Evolutionary conservation across 53 echinoderm and acorn worm genomes (phyloP), one percentile per base, ranked within the genome.

Genomic region (Holothuria scabra): DNA sequence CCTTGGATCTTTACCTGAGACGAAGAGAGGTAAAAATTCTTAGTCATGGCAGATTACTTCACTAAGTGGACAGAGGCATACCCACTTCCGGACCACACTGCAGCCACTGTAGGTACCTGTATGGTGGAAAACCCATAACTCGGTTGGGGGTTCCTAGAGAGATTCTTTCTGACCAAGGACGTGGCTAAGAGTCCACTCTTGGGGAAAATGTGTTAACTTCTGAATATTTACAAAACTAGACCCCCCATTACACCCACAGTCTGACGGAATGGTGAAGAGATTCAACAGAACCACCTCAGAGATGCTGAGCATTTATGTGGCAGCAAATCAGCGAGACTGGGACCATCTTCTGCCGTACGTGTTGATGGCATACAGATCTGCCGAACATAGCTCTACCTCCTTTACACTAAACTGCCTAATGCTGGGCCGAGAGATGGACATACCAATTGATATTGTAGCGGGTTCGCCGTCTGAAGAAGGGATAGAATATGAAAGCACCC

Each of bases 351-450:
- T 93, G 31, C 79, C 90, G 2, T 91, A 64, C 38, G 88, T 87
- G 12, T n/a, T n/a, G n/a, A n/a, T n/a, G n/a, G n/a, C n/a, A n/a
- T n/a, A n/a, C n/a, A n/a, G n/a, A n/a, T n/a, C 86, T 12, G 86
- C 86, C 0, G 74, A 82, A 22, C 92, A 92, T 29, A 86, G 86
- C 33, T 84, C 91, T 5, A 93, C 94, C 20, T 86, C 85, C 8
- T 84, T 91, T 12, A 89, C 68, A 16, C 92, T 89, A 18, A 86
- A 92, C 56, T 55, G 83, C 59, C 65, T 92, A 68, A 86, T 92
- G 92, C 68, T 86, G 16, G 89, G 92, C 0, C 12, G 89, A 6
- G 89, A 92, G 59, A 65, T 81, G 3, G 35, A 58, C 16, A 76
- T 86, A 0, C 92, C 89, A 24, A 31, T 92, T 9, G 92, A 92